Base-by-base conservation (phyloP, 2,888 invertebrate species). In the Xestia xanthographa region DNA sequence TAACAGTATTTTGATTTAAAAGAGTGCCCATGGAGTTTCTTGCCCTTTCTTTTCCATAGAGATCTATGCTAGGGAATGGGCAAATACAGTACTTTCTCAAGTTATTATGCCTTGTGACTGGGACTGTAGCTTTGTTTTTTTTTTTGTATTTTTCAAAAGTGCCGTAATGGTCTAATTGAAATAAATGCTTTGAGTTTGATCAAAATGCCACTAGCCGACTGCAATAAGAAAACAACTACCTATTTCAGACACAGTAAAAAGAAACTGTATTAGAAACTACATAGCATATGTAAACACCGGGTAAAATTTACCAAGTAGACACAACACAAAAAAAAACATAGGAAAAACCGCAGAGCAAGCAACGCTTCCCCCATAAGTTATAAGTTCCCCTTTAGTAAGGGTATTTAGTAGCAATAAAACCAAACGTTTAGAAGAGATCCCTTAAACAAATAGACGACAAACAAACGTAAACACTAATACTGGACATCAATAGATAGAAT, bases 401-500 rank as follows among this genome's bases (percentile, higher is more conserved):
- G 78, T 87, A 84, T 83, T 87, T 83, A 82, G 81, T 77, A 86
- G 87, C 87, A 91, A 92, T 92, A 92, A 90, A 92, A 91, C 85
- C 82, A 87, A 86, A 89, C 91, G 90, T 92, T 92, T 88, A 89
- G 90, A 90, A 85, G 85, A 89, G 89, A 87, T 88, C 89, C 86
- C 86, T 86, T 90, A 88, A 85, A 90, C 90, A 92, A 93, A 92
- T 91, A 91, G 87, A 86, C 89, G 83, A 91, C 86, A 92, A 91
- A 92, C 90, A 91, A 80, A 88, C 85, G 69, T 75, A 70, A 74
- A 83, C 58, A 87, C 86, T 83, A 86, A 90, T 58, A 73, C 73
- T 91, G 89, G 90, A 26, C 26, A 92, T n/a, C 91, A 93, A 93
- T 91, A 86, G 89, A 90, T 90, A 87, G 60, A 86, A 86, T 88